phyloP scores from a whole-genome alignment of 2,888 invertebrate species.

The Drosophila melanosoma region DNA sequence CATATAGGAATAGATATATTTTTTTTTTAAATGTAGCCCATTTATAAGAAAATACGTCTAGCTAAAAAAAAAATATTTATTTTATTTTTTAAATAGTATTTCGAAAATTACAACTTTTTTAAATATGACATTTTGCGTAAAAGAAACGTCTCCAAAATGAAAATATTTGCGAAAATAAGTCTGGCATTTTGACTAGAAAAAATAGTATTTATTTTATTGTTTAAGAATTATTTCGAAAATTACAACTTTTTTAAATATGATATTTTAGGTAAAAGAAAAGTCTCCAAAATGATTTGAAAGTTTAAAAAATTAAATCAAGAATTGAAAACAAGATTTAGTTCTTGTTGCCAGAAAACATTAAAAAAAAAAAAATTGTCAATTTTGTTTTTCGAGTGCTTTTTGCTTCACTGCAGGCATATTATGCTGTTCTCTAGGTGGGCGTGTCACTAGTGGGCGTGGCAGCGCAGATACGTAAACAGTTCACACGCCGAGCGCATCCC shows the following conservation, averaged over 20 bases:
- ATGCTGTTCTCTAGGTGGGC: constrained; percentile 21
- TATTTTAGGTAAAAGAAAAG: too few relatives aligned
- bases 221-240: not conserved
- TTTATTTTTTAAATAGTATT: not conserved
- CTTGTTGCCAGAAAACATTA: not conserved
- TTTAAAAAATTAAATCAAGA: not conserved
- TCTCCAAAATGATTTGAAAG: not conserved
- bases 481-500: constrained; percentile 74
- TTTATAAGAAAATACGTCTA: not conserved
- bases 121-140: too few relatives aligned
- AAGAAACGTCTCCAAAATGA: too few relatives aligned
- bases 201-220: not conserved
- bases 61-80: not conserved
- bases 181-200: not conserved
- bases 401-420: constrained; percentile 31
- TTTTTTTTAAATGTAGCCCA: not conserved
- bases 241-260: too few relatives aligned
- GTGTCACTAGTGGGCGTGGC: constrained; percentile 61
- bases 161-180: not conserved
- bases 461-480: constrained; percentile 61
- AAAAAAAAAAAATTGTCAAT: not conserved
- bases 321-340: not conserved
- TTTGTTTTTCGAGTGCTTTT: not conserved
- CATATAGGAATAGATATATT: not conserved
- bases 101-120: not conserved